Base-by-base conservation (phyloP, 2,888 invertebrate species). In the Meganola albula region DNA sequence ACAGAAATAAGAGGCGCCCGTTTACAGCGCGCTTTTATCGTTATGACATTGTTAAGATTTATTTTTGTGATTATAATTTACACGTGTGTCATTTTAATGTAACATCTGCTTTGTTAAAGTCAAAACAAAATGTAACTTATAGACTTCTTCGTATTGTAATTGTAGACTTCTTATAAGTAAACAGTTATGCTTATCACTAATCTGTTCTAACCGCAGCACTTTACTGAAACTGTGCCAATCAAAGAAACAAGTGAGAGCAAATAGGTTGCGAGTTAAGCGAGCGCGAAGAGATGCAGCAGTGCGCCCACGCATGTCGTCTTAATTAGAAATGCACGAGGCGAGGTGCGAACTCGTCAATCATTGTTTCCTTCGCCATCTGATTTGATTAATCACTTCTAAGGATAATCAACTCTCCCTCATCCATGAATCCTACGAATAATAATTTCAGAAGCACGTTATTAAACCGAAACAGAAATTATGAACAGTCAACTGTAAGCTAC, bases 261-360 rank as follows among this genome's bases (percentile, higher is more conserved):
- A 66, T 69, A 55, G 55, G 46, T 65, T 57, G 60, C 52, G 60
- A 67, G 70, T 63, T 67, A 73, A 74, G 61, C 64, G 66, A 69
- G 70, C 66, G 70, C 63, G 71, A 63, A 68, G 69, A 63, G 63
- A 58, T 54, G 67, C 71, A 69, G 48, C 67, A 58, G 68, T 68
- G 79, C 75, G 74, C 70, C 54, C 53, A 63, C 74, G 78, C 80
- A 83, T 76, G 73, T 77, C 75, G 75, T 78, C 82, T 83, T 84
- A 82, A 84, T 84, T 84, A 82, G 77, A 65, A 65, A 66, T 61
- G 67, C 76, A 68, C 58, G 63, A 70, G 61, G 62, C 73, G 80
- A 83, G 79, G 84, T 84, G 84, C 78, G 78, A 84, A 83, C 74
- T 82, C 82, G 77, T 83, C 79, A 74, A 82, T 83, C 84, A 83